A percentile compares a stretch with the other conserved stretches of the same genome.
Evolutionary conservation across 2,888 invertebrate species (phyloP).

Genomic region (Plagiodera versicolora): DNA sequence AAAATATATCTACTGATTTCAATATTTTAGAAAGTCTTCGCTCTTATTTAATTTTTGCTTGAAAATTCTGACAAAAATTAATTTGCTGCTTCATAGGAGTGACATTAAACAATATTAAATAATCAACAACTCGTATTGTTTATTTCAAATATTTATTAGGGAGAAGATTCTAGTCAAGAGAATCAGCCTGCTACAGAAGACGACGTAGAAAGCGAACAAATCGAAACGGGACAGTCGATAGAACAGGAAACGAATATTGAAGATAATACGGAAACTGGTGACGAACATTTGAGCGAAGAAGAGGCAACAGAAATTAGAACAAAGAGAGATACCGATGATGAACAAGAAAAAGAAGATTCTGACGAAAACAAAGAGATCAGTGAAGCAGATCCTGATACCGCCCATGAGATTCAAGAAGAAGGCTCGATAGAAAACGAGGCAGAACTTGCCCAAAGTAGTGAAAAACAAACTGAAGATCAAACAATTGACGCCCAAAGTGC

Average conservation of each 20-base stretch:
- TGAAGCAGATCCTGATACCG: slow-evolving; percentile 32
- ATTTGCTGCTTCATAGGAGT: slow-evolving; percentile 19
- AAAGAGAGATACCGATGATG: slow-evolving; percentile 46
- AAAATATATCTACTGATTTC: slow-evolving; percentile 1
- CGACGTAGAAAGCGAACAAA: slow-evolving; percentile 36
- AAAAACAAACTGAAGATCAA: slow-evolving; percentile 5
- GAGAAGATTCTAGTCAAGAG: slow-evolving; percentile 47
- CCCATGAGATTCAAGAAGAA: neutral
- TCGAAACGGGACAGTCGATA: slow-evolving; percentile 13
- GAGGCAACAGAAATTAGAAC: slow-evolving; percentile 40
- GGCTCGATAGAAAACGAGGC: slow-evolving; percentile 25
- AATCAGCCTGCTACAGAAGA: slow-evolving; percentile 34
- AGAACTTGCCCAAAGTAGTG: slow-evolving; percentile 27
- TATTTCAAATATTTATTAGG: slow-evolving; percentile 40
- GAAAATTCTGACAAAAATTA: neutral
- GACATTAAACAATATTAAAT: slow-evolving; percentile 1
- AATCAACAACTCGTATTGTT: neutral
- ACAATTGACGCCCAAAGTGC: neutral
- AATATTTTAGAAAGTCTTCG: too few relatives aligned
- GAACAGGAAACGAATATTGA: slow-evolving; percentile 50
- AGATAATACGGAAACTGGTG: slow-evolving; percentile 55
- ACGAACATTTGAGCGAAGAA: slow-evolving; percentile 41
- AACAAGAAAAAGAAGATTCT: slow-evolving; percentile 55
- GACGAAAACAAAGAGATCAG: slow-evolving; percentile 42
- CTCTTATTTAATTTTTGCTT: too few relatives aligned